Percentiles rank a stretch among this genome's conserved stretches.
These are phyloP conservation scores for Stenodera caucasica DNA, from an alignment of 2,888 invertebrate genomes.

Conservation along the genomic window DNA sequence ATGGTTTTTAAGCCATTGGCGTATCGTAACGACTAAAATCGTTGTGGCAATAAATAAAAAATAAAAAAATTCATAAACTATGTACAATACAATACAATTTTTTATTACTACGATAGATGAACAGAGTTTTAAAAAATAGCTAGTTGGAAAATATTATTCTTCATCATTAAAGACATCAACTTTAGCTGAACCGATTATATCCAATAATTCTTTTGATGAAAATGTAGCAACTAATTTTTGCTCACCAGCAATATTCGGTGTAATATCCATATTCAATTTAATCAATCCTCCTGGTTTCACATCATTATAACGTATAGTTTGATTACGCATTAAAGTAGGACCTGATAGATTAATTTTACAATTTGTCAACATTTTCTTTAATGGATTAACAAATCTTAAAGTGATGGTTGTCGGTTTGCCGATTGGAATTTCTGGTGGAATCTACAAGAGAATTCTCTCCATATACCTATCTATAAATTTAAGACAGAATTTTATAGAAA, in stretches of 20 bases:
- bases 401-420: constrained; percentile 60
- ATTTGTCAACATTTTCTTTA: constrained; percentile 64
- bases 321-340: constrained; percentile 65
- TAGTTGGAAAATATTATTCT: constrained; percentile 35
- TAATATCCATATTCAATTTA: constrained; percentile 61
- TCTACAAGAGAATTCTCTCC: too few species aligned
- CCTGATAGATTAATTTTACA: constrained; percentile 74
- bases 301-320: constrained; percentile 61
- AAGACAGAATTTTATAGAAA: neutral
- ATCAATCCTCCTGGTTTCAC: constrained; percentile 61
- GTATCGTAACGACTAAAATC: too few species aligned
- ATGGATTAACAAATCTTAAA: constrained; percentile 71
- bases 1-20: too few species aligned
- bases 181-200: constrained; percentile 68
- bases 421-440: constrained; percentile 63
- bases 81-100: too few species aligned
- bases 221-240: constrained; percentile 72
- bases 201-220: constrained; percentile 68
- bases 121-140: too few species aligned
- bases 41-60: too few species aligned
- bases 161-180: constrained; percentile 58
- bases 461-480: too few species aligned
- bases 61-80: too few species aligned
- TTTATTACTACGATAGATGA: neutral
- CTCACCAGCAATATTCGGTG: constrained; percentile 66